Evolutionary conservation across 2,888 invertebrate genomes (phyloP), one percentile per base, ranked within the genome.

Genomic region (Hipparchia sbordonii): DNA sequence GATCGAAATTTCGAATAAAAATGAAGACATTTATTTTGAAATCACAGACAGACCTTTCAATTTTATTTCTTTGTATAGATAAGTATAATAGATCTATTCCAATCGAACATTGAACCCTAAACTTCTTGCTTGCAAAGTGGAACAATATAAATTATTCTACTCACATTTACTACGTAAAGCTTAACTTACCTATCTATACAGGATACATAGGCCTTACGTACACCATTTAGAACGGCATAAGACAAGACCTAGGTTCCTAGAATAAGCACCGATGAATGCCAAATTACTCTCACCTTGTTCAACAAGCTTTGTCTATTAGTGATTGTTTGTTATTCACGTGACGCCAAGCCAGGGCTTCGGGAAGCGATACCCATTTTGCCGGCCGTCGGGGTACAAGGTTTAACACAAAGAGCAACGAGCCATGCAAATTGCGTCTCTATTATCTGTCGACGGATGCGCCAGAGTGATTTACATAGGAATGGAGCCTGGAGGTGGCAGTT

Each of bases 391-490:
- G 78, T 77, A 77, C 78, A 62, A 82, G 76, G 83, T 84, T 85
- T 82, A 82, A 81, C 76, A 88, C 89, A 91, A 90, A 89, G 87
- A 86, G 85, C 86, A 85, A 83, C 82, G 85, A 85, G 85, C 86
- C 87, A 90, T 91, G 91, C 90, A 92, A 91, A 93, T 92, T 86
- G 85, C 78, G 82, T 79, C 85, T 85, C 85, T 85, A 91, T 90
- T 92, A 91, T 89, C 87, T 85, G 83, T 79, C 84, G 85, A 85
- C 85, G 88, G 85, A 87, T 89, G 87, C 87, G 83, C 82, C 82
- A 77, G 75, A 75, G 81, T 81, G 86, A 93, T 93, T 93, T 89
- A 91, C 93, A 93, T 92, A 92, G 92, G 87, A 92, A 92, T 92
- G 85, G 90, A 80, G 81, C 84, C 80, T 92, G 85, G 90, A 81